Evolutionary conservation across 2,888 invertebrate genomes (phyloP).

Genomic region (Ecliptopera silaceata): DNA sequence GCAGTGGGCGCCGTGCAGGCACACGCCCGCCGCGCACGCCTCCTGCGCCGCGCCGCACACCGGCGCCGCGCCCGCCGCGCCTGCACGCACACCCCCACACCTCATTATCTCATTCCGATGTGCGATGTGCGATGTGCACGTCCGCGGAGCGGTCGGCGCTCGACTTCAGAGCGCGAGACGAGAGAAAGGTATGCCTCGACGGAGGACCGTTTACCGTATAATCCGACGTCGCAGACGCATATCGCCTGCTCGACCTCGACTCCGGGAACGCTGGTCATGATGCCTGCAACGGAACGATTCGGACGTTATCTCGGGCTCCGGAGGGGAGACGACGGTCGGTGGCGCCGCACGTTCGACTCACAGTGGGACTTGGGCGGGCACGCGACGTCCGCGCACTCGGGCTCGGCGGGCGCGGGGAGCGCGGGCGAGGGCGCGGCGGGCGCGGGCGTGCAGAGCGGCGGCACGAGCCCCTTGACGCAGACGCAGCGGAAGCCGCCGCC

Average conservation of each 20-base stretch:
- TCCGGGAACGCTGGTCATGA: conserved; percentile 56
- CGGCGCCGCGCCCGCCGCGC: conserved; percentile 63
- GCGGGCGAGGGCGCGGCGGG: conserved; percentile 54
- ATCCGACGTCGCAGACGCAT: conserved; percentile 87
- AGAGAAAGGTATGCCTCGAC: too few relatives aligned
- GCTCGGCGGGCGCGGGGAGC: conserved; percentile 56
- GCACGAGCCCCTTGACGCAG: conserved; percentile 84
- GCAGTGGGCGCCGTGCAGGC: conserved; percentile 90
- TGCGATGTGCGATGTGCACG: too few relatives aligned
- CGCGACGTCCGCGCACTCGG: conserved; percentile 73
- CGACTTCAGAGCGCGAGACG: too few relatives aligned
- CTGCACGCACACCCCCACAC: too few relatives aligned
- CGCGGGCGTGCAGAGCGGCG: conserved; percentile 65
- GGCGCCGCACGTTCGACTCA: too few relatives aligned
- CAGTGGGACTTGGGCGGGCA: conserved; percentile 88
- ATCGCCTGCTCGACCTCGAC: conserved; percentile 64
- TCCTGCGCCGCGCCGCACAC: conserved; percentile 65
- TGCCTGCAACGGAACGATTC: conserved; percentile 42
- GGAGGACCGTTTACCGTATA: conserved; percentile 65
- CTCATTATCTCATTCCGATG: too few relatives aligned
- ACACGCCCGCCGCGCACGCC: conserved; percentile 87
- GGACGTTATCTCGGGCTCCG: too few relatives aligned
- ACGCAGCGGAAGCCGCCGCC: conserved; percentile 85
- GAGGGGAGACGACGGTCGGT: too few relatives aligned
- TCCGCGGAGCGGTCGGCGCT: too few relatives aligned